Percentiles rank a stretch among this genome's conserved stretches.
Conservation (phyloP, 2,888 invertebrate genomes). For the Tryphoninae sp. region DNA sequence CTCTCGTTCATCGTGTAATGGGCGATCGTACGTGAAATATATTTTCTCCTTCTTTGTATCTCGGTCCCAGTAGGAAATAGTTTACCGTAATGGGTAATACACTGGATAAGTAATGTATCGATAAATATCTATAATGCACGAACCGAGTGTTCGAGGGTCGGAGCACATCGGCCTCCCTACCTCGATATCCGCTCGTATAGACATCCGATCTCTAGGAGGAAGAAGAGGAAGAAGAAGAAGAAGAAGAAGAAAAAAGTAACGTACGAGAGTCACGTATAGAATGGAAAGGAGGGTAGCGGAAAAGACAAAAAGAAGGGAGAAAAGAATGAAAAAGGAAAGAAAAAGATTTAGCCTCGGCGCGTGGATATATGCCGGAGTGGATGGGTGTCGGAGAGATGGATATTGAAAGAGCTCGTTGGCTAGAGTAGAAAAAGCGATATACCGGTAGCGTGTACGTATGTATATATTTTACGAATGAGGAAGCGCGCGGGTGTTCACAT, state of each 20-base stretch:
- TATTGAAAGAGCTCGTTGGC: conserved; percentile 61
- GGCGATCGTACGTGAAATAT: conserved; percentile 41
- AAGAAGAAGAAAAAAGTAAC: not conserved
- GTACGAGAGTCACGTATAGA: not conserved
- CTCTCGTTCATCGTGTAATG: conserved; percentile 28
- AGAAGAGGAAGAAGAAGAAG: too few species aligned
- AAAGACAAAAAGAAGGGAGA: conserved; percentile 29
- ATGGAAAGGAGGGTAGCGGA: not conserved
- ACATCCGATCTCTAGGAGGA: too few species aligned
- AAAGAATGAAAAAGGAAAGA: conserved; percentile 35
- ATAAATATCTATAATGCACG: conserved; percentile 25
- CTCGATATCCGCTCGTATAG: too few species aligned
- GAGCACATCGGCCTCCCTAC: conserved; percentile 19
- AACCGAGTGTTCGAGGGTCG: conserved; percentile 31
- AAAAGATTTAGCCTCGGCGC: conserved; percentile 59
- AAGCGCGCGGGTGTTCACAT: conserved; percentile 56
- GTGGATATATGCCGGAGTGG: conserved; percentile 46
- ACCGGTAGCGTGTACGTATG: conserved; percentile 5
- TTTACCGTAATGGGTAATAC: conserved; percentile 3
- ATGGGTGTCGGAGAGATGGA: conserved; percentile 59
- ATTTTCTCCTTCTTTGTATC: not conserved
- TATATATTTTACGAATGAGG: conserved; percentile 51
- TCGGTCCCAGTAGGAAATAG: not conserved
- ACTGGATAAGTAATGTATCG: conserved; percentile 27
- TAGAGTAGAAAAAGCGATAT: conserved; percentile 46